Evolutionary conservation across 2,797 vertebrate species (phyloP).

Genomic region (Zonotrichia albicollis): DNA sequence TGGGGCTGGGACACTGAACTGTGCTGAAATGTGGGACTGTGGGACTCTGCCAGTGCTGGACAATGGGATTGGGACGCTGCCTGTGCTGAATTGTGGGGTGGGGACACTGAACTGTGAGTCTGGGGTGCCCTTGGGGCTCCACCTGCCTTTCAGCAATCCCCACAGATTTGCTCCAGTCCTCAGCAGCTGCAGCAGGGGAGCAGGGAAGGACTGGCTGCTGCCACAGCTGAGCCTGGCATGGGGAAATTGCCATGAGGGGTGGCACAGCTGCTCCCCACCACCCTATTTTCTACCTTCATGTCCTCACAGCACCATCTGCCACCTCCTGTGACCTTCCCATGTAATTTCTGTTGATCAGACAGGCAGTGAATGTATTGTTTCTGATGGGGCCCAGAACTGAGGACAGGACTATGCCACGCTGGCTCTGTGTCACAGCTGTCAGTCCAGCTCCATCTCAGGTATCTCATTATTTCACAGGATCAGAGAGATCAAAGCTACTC

Average conservation of each 20-base stretch:
- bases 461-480: conserved; percentile 78
- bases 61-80: neutral
- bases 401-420: neutral
- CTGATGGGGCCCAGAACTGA: neutral
- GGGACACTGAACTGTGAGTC: neutral
- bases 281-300: neutral
- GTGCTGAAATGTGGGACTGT: neutral
- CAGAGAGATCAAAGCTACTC: conserved; percentile 94
- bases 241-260: rapidly evolving
- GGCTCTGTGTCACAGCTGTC: neutral
- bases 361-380: neutral
- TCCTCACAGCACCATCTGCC: neutral
- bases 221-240: neutral
- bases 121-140: neutral
- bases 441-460: neutral
- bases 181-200: rapidly evolving
- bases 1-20: neutral
- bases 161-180: neutral
- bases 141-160: neutral
- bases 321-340: neutral
- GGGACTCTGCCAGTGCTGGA: rapidly evolving
- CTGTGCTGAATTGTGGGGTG: neutral
- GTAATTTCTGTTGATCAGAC: neutral
- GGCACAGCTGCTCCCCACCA: neutral
- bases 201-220: rapidly evolving